phyloP scores from a whole-genome alignment of 1,140 invertebrate species.

The Drosophila guanche region DNA sequence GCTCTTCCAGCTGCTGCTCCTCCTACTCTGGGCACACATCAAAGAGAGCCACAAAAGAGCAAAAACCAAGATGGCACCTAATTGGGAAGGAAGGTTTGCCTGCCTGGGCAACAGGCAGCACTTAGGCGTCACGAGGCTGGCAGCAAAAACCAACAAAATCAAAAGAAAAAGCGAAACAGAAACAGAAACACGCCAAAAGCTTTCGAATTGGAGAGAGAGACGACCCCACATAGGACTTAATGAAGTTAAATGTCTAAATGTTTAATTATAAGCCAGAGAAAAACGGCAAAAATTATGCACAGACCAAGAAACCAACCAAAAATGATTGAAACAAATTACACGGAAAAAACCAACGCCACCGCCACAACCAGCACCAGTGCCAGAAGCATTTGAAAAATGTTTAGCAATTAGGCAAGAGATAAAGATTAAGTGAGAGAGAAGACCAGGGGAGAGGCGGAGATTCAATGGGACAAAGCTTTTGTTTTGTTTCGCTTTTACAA shows the following conservation, averaged over 20 bases:
- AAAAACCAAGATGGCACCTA: constrained; percentile 46
- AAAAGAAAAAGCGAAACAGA: constrained; percentile 7
- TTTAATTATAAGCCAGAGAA: constrained; percentile 67
- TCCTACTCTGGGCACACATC: constrained; percentile 25
- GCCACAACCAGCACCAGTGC: background rate
- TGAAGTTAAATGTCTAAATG: constrained; percentile 69
- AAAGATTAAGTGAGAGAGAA: no score
- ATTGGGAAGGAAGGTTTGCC: constrained; percentile 31
- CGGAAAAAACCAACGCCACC: constrained; percentile 8
- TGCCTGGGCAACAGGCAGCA: no score
- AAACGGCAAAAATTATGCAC: constrained; percentile 58
- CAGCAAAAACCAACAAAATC: no score
- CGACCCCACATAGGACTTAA: constrained; percentile 51
- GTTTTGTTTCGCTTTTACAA: constrained; percentile 38
- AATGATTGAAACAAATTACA: constrained; percentile 55
- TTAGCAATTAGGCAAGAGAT: constrained; percentile 60
- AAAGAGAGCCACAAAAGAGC: constrained; percentile 38
- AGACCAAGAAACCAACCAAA: constrained; percentile 19
- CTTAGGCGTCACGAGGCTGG: no score
- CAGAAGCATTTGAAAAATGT: constrained; percentile 70
- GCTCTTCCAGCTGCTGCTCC: background rate
- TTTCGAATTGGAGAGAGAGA: constrained; percentile 4
- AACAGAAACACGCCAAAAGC: constrained; percentile 26
- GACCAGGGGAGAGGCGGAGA: no score
- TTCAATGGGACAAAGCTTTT: constrained; percentile 46